Evolutionary conservation across 2,113 vertebrate species (phyloP).

Genomic region (Salvelinus sp.): DNA sequence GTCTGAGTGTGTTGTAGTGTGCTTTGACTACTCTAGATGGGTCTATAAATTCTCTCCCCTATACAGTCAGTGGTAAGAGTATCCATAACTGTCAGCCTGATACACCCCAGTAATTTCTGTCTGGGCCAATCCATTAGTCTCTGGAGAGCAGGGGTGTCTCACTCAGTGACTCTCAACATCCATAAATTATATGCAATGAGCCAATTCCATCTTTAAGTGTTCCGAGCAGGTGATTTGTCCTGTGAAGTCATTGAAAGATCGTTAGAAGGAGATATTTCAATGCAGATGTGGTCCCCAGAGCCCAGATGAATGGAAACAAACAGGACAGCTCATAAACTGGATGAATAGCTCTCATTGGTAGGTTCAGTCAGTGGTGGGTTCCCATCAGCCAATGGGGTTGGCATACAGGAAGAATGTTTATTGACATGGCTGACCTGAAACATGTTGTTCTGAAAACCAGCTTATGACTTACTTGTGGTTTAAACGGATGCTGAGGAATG

Average conservation of each 20-base stretch:
- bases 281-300: not conserved
- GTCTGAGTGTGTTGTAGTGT: not conserved
- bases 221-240: slow-evolving; percentile 30
- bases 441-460: too few relatives aligned
- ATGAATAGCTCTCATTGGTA: slow-evolving; percentile 12
- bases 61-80: not conserved
- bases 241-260: slow-evolving; percentile 24
- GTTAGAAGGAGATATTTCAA: slow-evolving; percentile 14
- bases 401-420: not conserved
- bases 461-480: too few relatives aligned
- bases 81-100: not conserved
- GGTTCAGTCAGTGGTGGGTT: not conserved
- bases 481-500: too few relatives aligned
- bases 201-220: slow-evolving; percentile 6
- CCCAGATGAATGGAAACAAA: not conserved
- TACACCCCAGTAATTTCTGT: not conserved
- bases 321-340: slow-evolving; percentile 2
- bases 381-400: slow-evolving; percentile 7
- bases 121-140: not conserved
- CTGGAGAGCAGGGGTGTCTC: not conserved
- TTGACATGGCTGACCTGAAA: too few relatives aligned
- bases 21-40: not conserved
- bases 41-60: not conserved
- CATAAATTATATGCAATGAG: slow-evolving; percentile 10
- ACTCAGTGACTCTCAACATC: not conserved